Base-by-base conservation (phyloP, 2,888 invertebrate species). In the Lithosia quadra region DNA sequence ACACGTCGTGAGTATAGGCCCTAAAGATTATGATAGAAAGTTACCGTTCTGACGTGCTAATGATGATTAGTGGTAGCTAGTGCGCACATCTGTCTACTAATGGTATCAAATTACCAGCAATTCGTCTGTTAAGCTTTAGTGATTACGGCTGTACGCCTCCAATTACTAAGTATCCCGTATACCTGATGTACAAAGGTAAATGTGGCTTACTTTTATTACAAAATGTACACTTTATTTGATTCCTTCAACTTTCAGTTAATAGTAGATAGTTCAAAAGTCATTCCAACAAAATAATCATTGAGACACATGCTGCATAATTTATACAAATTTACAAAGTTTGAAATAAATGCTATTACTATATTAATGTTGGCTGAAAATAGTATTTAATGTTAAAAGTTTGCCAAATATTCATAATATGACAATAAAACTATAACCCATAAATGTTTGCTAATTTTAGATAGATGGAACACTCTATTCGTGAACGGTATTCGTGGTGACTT, bases 371-470 rank as follows among this genome's bases (percentile, higher is more conserved):
- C n/a, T 13, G 49, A 13, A 65, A 18, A 22, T 39, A 1, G 24
- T 62, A 28, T 21, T 64, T 67, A 59, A 68, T 73, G 18, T 67
- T 66, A 3, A 67, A 77, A 74, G 60, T 72, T 77, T 56, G 36
- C 11, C 22, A 55, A 62, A 61, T 55, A 71, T 58, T 65, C 63
- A 64, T 66, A 67, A 65, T 60, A n/a, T 65, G 28, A 15, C n/a
- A 53, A 62, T 66, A 64, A 74, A 71, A 60, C 36, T n/a, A n/a
- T n/a, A 49, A n/a, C 18, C 18, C 18, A 43, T 18, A 43, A 36
- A 18, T n/a, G 11, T 28, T 33, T 58, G 10, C 13, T 33, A 58
- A 33, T 34, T 58, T 58, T 34, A 10, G 58, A 10, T 61, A 21
- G 73, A 24, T 55, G 69, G 67, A 22, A 36, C n/a, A n/a, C n/a